These are phyloP conservation scores for Eucera pruinosa DNA, from an alignment of 2,888 invertebrate genomes.

Conservation along the genomic window DNA sequence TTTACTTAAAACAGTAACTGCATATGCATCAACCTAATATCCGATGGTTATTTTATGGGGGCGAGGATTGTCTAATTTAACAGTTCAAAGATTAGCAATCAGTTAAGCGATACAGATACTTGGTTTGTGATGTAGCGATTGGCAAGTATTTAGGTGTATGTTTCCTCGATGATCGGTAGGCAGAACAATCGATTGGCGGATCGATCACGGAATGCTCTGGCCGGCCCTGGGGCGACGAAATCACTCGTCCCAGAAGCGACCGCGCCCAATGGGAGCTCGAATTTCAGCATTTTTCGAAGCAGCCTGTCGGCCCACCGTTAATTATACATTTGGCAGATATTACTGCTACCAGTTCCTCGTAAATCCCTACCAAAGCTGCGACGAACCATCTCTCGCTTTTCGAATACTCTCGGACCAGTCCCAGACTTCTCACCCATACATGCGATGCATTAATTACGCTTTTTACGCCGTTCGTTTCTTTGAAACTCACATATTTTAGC, in stretches of 20 bases:
- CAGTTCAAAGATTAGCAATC: background rate
- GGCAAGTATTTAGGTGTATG: background rate
- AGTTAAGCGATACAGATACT: background rate
- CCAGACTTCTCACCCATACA: background rate
- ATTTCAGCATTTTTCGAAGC: slow-evolving; percentile 68
- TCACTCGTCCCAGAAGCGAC: slow-evolving; percentile 66
- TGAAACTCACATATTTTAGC: background rate
- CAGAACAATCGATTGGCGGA: slow-evolving; percentile 52
- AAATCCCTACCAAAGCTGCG: slow-evolving; percentile 37
- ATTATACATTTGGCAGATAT: slow-evolving; percentile 64
- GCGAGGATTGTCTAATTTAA: too few species aligned
- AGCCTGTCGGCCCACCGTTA: slow-evolving; percentile 58
- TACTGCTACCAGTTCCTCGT: slow-evolving; percentile 54
- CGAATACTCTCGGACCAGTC: background rate
- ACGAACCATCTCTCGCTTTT: slow-evolving; percentile 11
- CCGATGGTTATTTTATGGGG: background rate
- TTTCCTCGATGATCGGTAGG: slow-evolving; percentile 30
- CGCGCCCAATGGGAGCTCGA: slow-evolving; percentile 73
- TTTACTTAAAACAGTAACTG: too few species aligned
- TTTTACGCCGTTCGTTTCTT: background rate
- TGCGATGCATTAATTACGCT: slow-evolving; percentile 6
- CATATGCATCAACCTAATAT: too few species aligned
- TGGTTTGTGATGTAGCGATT: background rate
- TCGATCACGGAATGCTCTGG: slow-evolving; percentile 46
- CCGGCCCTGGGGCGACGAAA: slow-evolving; percentile 59